Percentiles rank a stretch among this genome's conserved stretches.
Conservation (phyloP, 2,113 vertebrate species). For the Alethe diademata region DNA sequence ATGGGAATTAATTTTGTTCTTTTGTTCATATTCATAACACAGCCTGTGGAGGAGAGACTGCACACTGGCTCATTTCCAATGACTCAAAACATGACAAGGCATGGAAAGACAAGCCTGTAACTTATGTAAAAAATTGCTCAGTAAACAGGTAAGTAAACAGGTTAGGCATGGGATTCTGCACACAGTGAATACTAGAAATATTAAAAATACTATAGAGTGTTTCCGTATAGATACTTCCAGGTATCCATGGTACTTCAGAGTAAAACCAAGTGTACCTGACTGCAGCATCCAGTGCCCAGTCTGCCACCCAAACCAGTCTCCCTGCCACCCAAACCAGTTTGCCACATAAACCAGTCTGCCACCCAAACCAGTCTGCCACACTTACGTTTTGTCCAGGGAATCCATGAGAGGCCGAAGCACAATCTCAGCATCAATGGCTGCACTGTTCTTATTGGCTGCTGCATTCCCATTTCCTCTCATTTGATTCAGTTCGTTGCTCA, state of each 20-base stretch:
- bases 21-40: neutral
- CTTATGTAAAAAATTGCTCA: neutral
- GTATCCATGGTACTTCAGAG: neutral
- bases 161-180: neutral
- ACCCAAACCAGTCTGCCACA: neutral
- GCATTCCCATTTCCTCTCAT: slow-evolving; percentile 82
- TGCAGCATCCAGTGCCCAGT: neutral
- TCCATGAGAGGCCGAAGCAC: slow-evolving; percentile 95
- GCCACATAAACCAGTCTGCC: neutral
- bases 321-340: neutral
- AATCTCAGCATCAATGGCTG: slow-evolving; percentile 90
- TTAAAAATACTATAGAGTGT: neutral
- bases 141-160: neutral
- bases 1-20: neutral
- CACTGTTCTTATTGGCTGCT: slow-evolving; percentile 82
- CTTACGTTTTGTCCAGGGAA: slow-evolving; percentile 94
- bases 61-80: neutral
- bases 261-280: neutral
- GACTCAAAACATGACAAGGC: neutral
- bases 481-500: slow-evolving; percentile 90
- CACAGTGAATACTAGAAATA: neutral
- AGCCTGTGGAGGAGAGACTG: accelerated
- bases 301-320: neutral
- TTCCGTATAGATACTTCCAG: neutral
- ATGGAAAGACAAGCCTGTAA: neutral